These are phyloP conservation scores for Alloplasta piceator DNA, from an alignment of 2,888 invertebrate genomes.

Conservation along the genomic window DNA sequence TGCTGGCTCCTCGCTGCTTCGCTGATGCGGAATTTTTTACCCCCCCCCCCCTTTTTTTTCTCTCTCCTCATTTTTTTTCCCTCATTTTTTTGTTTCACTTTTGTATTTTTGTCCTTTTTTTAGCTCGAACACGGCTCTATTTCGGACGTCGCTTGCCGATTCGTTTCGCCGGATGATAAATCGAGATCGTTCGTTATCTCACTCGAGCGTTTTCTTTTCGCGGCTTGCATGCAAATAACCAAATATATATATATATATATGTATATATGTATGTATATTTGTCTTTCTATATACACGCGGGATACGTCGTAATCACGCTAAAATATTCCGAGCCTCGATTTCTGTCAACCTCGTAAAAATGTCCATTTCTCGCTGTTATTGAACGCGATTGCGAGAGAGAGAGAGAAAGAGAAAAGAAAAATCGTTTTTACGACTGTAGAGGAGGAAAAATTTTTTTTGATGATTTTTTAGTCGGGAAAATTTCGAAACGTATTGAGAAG, in stretches of 20 bases:
- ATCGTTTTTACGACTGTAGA: neutral
- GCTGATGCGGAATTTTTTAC: conserved; percentile 43
- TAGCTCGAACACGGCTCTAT: conserved; percentile 70
- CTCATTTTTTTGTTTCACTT: too few relatives aligned
- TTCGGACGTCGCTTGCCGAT: conserved; percentile 70
- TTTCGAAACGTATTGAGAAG: too few relatives aligned
- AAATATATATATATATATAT: conserved; percentile 27
- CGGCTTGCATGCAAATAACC: conserved; percentile 42
- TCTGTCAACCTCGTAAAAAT: neutral
- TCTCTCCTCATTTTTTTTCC: too few relatives aligned
- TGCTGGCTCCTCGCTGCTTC: conserved; percentile 10
- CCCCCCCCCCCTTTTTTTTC: too few relatives aligned
- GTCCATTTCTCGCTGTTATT: too few relatives aligned
- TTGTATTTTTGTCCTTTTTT: conserved; percentile 21
- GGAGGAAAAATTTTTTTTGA: too few relatives aligned
- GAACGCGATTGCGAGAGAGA: neutral
- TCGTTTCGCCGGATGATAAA: conserved; percentile 72
- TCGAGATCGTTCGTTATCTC: conserved; percentile 73
- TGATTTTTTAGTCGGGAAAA: too few relatives aligned
- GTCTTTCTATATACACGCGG: conserved; percentile 4
- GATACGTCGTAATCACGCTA: conserved; percentile 1
- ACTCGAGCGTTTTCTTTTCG: conserved; percentile 64
- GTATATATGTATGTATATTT: conserved; percentile 6
- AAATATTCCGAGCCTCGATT: conserved; percentile 2
- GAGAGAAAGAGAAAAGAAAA: neutral